Evolutionary conservation across 2,113 vertebrate genomes (phyloP).

Genomic region (Zosterops japonicus): DNA sequence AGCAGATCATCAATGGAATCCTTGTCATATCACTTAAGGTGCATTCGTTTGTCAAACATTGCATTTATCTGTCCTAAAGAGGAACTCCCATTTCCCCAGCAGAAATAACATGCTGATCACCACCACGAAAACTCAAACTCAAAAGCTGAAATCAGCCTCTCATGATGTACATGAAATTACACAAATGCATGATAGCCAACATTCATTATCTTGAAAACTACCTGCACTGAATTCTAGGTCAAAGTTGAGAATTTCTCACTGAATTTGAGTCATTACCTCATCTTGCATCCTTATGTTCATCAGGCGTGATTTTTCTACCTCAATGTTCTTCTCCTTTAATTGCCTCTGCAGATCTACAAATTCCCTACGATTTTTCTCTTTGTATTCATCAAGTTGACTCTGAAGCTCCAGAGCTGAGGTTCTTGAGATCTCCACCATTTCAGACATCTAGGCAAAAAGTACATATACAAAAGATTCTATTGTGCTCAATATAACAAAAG

Average conservation of each 20-base stretch:
- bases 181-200: not conserved
- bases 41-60: not conserved
- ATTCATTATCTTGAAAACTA: not conserved
- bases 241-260: not conserved
- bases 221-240: not conserved
- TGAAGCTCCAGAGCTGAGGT: constrained; percentile 86
- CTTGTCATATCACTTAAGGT: not conserved
- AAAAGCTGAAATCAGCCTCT: not conserved
- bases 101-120: not conserved
- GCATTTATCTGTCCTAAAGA: not conserved
- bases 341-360: constrained; percentile 85
- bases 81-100: not conserved
- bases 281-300: constrained; percentile 81
- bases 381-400: constrained; percentile 91
- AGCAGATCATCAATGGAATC: not conserved
- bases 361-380: constrained; percentile 89
- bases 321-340: constrained; percentile 84
- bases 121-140: not conserved
- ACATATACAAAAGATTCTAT: not conserved
- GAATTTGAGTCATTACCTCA: constrained; percentile 78
- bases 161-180: not conserved
- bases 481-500: not conserved
- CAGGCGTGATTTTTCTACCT: constrained; percentile 83
- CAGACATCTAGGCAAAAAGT: constrained; percentile 82
- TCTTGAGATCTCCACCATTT: constrained; percentile 85